Conservation (phyloP, 2,113 vertebrate genomes). For the Limanda limanda region DNA sequence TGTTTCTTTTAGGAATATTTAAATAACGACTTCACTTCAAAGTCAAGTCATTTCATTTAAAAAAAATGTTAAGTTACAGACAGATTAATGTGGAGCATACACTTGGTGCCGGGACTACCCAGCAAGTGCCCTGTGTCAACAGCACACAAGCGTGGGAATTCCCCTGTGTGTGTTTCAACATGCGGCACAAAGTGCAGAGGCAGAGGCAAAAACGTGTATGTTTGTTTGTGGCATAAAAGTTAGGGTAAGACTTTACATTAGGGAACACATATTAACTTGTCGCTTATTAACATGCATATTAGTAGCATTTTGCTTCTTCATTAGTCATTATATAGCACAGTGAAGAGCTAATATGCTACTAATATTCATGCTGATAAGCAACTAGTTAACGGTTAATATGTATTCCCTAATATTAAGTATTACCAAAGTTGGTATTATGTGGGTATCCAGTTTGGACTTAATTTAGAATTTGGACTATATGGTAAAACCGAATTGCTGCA, state of each 20-base stretch:
- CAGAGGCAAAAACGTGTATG: background rate
- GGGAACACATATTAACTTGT: too few relatives aligned
- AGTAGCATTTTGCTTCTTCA: too few relatives aligned
- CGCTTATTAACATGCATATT: too few relatives aligned
- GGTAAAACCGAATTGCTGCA: background rate
- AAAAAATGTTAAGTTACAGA: too few relatives aligned
- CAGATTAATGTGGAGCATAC: background rate
- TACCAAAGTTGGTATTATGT: background rate
- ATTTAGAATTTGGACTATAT: background rate
- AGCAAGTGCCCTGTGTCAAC: constrained; percentile 26
- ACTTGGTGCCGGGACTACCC: background rate
- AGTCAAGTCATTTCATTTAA: background rate
- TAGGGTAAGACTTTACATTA: too few relatives aligned
- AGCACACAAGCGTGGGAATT: constrained; percentile 43
- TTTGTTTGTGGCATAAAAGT: background rate
- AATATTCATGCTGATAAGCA: too few relatives aligned
- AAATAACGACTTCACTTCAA: background rate
- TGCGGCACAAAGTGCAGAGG: background rate
- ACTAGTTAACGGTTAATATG: too few relatives aligned
- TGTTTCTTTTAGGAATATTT: background rate
- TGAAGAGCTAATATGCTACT: too few relatives aligned
- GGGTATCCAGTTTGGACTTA: background rate
- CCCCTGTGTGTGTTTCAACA: constrained; percentile 15
- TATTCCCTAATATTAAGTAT: too few relatives aligned
- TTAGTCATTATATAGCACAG: too few relatives aligned